Conservation (phyloP, 2,797 vertebrate species). For the Taeniopygia guttata region DNA sequence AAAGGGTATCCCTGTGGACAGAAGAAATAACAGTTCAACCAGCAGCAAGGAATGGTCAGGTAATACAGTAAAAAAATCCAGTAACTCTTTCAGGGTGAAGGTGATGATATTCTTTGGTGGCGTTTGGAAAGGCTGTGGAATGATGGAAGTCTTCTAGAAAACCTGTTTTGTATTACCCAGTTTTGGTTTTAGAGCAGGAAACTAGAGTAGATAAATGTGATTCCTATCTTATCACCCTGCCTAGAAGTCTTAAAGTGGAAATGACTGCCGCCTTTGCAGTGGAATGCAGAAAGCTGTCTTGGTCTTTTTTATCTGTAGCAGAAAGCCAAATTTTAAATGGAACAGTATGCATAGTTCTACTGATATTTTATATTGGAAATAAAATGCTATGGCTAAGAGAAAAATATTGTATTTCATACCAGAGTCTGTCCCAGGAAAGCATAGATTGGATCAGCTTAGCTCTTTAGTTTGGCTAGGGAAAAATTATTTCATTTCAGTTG, state of each 20-base stretch:
- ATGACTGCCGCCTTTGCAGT: not conserved
- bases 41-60: not conserved
- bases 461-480: not conserved
- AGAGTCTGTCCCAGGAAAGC: not conserved
- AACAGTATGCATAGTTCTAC: not conserved
- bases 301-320: not conserved
- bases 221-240: not conserved
- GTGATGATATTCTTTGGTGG: not conserved
- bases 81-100: not conserved
- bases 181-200: not conserved
- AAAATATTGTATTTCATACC: not conserved
- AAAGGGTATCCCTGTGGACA: not conserved
- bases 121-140: not conserved
- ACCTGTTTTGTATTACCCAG: not conserved
- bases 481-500: not conserved
- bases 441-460: not conserved
- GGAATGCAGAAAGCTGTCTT: not conserved
- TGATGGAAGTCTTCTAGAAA: not conserved
- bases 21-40: not conserved
- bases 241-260: not conserved
- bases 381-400: not conserved
- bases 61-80: not conserved
- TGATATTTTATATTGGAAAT: not conserved
- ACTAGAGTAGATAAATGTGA: not conserved
- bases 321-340: conserved; percentile 16